Evolutionary conservation across 2,888 invertebrate genomes (phyloP).

Genomic region (Catocala fraxini): DNA sequence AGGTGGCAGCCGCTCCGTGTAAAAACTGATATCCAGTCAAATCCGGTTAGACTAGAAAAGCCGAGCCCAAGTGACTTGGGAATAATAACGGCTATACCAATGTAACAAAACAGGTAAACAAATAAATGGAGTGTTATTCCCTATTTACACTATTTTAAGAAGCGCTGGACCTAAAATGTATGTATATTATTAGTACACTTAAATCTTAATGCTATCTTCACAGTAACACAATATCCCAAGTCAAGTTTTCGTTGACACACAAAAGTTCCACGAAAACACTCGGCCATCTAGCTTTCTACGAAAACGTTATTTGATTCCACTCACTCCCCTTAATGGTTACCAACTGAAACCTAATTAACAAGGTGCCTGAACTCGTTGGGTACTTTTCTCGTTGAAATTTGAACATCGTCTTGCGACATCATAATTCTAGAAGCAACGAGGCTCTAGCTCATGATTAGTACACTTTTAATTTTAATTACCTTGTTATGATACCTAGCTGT

Average conservation of each 20-base stretch:
- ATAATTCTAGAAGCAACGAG: neutral
- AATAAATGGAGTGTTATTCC: no score
- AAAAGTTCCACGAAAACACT: conserved; percentile 1
- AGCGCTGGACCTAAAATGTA: no score
- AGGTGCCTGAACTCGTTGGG: conserved; percentile 6
- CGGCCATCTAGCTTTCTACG: neutral
- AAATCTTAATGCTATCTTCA: neutral
- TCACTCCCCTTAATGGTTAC: conserved; percentile 7
- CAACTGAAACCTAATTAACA: conserved; percentile 15
- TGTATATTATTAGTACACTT: no score
- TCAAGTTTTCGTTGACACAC: neutral
- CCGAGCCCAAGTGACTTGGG: no score
- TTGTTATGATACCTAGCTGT: neutral
- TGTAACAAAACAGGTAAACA: no score
- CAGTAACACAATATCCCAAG: neutral
- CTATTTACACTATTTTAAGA: no score
- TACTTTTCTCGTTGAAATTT: neutral
- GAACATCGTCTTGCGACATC: neutral
- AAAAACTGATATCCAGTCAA: no score
- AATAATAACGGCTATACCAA: no score
- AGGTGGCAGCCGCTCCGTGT: no score
- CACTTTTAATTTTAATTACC: neutral
- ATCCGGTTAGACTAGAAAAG: no score
- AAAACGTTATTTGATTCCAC: conserved; percentile 19
- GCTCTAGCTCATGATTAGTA: neutral